Conservation (phyloP, 1,140 invertebrate species). For the Pseudomyrmex concolor region DNA sequence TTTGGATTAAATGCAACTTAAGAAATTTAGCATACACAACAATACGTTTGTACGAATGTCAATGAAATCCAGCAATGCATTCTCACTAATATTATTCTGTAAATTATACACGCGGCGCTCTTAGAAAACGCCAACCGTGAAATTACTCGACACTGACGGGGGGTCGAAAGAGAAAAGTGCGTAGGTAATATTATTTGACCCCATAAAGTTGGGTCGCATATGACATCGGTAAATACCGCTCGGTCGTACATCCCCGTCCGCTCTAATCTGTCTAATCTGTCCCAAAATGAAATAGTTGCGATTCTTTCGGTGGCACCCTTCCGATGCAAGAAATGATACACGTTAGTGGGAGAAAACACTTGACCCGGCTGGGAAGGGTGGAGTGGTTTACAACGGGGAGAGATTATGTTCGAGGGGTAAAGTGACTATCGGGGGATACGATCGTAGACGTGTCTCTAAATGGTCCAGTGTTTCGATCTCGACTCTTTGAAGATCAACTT, state of each 20-base stretch:
- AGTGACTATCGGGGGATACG: constrained; percentile 67
- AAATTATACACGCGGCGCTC: neutral
- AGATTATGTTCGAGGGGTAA: constrained; percentile 63
- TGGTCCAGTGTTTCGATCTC: constrained; percentile 29
- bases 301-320: constrained; percentile 69
- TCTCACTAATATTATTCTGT: neutral
- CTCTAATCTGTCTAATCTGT: constrained; percentile 76
- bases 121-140: neutral
- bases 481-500: constrained; percentile 49
- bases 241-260: constrained; percentile 61
- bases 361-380: constrained; percentile 61
- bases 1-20: too few relatives aligned
- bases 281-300: constrained; percentile 76
- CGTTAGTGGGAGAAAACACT: constrained; percentile 71
- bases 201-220: constrained; percentile 34
- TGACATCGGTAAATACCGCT: constrained; percentile 63
- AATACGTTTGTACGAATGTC: neutral
- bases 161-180: constrained; percentile 42
- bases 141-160: constrained; percentile 2
- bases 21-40: neutral
- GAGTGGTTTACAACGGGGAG: constrained; percentile 68
- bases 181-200: constrained; percentile 57
- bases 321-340: constrained; percentile 23
- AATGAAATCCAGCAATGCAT: neutral
- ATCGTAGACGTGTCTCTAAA: constrained; percentile 67